Base-by-base conservation (phyloP, 2,888 invertebrate species). In the Tigriopus californicus region DNA sequence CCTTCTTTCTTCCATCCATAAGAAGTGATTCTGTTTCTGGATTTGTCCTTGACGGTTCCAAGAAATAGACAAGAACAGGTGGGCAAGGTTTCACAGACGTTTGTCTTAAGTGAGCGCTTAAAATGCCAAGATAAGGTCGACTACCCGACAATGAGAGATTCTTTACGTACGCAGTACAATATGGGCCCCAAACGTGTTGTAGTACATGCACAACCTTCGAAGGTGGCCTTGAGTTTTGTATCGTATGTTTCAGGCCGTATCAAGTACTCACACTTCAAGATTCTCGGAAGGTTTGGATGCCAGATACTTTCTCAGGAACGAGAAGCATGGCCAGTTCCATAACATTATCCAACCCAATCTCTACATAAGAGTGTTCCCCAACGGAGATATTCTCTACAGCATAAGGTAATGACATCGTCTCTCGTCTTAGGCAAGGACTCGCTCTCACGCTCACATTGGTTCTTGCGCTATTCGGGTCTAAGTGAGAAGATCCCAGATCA, bases 291-390 rank as follows among this genome's bases (percentile, higher is more conserved):
- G 59, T 59, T 41, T 59, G 59, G 59, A 59, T 59, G 59, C 59
- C 59, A 13, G 59, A 59, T 24, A 59, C 59, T 10, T 59, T 59
- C 24, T 59, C 41, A 13, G 59, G 25, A 59, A 59, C 42, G 59
- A 59, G 25, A 59, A 59, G 22, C 33, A 42, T 15, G 59, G 52
- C 11, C 25, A 49, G 25, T 59, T 59, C 53, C 59, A 59, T 41
- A 51, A 40, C 25, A 59, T 59, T 22, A 51, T 59, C 18, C 59
- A 59, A 41, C 59, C 59, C 49, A 59, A 59, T 41, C 53, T 59
- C 20, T 59, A 59, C 25, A 49, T 59, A 15, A 25, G 59, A 13
- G 56, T 56, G 13, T 56, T 56, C 56, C 56, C 56, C n/a, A 56
- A 56, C n/a, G 56, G 56, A 44, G 56, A 56, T 44, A 56, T 56